phyloP scores from a whole-genome alignment of 2,113 vertebrate species.

The Entosphenus tridentatus region DNA sequence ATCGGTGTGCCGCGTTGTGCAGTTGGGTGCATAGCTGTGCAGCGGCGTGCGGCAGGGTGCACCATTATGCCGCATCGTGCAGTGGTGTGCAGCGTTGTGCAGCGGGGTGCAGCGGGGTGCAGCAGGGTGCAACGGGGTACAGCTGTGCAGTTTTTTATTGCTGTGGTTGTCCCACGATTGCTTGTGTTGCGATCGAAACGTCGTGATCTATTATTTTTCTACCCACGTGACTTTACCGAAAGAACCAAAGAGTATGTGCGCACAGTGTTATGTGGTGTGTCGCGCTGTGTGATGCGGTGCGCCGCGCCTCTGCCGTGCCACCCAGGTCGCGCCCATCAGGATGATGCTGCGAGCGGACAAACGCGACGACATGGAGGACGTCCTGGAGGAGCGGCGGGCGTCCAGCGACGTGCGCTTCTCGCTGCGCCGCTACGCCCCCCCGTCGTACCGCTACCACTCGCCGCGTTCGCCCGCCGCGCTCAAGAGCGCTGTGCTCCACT shows the following conservation, averaged over 20 bases:
- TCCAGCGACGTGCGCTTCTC: constrained; percentile 77
- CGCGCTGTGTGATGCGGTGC: neutral
- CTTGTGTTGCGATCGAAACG: neutral
- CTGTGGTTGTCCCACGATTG: no score
- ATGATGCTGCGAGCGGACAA: constrained; percentile 28
- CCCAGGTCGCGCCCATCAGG: neutral
- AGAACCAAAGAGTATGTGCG: no score
- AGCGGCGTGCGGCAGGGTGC: no score
- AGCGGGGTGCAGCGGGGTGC: no score
- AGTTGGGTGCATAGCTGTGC: no score
- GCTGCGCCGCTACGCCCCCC: constrained; percentile 51
- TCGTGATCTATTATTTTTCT: neutral
- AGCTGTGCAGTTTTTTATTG: no score
- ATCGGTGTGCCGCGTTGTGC: no score
- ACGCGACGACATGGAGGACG: constrained; percentile 74
- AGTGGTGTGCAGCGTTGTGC: no score
- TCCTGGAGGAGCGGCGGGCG: constrained; percentile 57
- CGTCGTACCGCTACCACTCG: constrained; percentile 44
- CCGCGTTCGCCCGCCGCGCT: constrained; percentile 40
- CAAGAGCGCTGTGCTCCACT: constrained; percentile 45
- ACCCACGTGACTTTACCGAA: no score
- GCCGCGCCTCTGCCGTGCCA: neutral
- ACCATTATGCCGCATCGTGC: no score
- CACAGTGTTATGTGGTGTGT: neutral
- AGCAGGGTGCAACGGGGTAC: no score